Conservation (phyloP, 2,888 invertebrate species). For the Sesamia inferens region DNA sequence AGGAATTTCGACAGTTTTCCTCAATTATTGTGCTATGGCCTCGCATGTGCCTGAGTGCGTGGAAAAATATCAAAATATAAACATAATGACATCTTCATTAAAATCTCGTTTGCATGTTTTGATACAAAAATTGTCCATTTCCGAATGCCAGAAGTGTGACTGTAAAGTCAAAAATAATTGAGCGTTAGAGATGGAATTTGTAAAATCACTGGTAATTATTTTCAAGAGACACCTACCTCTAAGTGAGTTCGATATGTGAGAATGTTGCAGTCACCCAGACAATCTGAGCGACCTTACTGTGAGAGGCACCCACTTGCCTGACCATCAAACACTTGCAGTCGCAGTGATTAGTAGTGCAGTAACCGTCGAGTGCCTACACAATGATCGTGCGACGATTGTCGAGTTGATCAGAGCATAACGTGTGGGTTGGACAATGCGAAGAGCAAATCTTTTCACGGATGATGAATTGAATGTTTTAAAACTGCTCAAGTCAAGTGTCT, state of each 20-base stretch:
- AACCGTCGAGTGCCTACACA: not conserved
- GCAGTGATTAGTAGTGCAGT: not conserved
- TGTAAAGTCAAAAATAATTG: conserved; percentile 21
- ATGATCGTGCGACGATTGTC: not conserved
- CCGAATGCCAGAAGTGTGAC: conserved; percentile 21
- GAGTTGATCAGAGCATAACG: no score
- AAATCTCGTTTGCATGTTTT: conserved; percentile 52
- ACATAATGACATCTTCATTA: conserved; percentile 48
- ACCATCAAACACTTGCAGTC: not conserved
- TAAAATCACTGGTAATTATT: not conserved
- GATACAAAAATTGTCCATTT: conserved; percentile 49
- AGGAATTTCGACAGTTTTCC: conserved; percentile 12
- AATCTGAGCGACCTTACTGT: not conserved
- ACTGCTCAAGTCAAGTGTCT: no score
- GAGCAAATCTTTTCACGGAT: not conserved
- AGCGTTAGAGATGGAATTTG: not conserved
- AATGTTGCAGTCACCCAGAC: not conserved
- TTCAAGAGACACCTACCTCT: not conserved
- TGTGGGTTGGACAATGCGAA: not conserved
- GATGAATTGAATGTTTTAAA: not conserved
- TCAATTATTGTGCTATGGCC: conserved; percentile 5
- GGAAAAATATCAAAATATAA: conserved; percentile 23
- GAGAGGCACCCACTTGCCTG: not conserved
- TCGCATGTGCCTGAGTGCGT: not conserved
- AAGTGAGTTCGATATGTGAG: not conserved